Base-by-base conservation (phyloP, 2,113 vertebrate genomes). In the Labrus mixtus region DNA sequence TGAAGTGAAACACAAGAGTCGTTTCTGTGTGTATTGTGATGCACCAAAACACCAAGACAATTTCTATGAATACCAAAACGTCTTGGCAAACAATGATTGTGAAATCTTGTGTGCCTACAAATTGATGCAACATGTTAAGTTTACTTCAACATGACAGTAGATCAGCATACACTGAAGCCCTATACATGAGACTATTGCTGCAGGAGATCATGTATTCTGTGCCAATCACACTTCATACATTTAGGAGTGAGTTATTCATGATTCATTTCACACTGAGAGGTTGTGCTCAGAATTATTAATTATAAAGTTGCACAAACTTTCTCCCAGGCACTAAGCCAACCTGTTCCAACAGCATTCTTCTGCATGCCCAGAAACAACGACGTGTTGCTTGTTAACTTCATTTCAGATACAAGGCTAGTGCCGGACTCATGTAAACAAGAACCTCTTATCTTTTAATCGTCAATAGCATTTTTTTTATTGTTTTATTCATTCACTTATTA, bases 261-360 rank as follows among this genome's bases (percentile, higher is more conserved):
- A 93, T 93, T 94, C 91, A 93, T 67, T 93, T 94, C 91, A 93
- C 69, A 60, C 17, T 17, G 43, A 63, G 78, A 80, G 76, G 83
- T 22, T 76, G 81, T 77, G 76, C 82, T 84, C 68, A 25, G 68
- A 93, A 90, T 91, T 66, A 54, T 79, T 93, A 90, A 94, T 94
- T 93, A 92, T 84, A 93, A 91, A 79, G 85, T 36, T 74, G 57
- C 58, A 79, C 29, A 4, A 3, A 33, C 29, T 33, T 89, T 90
- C 78, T 82, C 79, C 81, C 54, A 48, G 68, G 54, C 74, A 67
- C 60, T 70, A 68, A 87, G 25, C 25, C 79, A 82, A 86, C 92
- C 66, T 91, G 83, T 85, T 79, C 80, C 73, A 61, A 90, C 90
- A 91, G 68, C 85, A 77, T 79, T 82, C 81, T 69, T 81, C 51